Evolutionary conservation across 2,797 vertebrate genomes (phyloP).

Genomic region (Antennarius maculatus): DNA sequence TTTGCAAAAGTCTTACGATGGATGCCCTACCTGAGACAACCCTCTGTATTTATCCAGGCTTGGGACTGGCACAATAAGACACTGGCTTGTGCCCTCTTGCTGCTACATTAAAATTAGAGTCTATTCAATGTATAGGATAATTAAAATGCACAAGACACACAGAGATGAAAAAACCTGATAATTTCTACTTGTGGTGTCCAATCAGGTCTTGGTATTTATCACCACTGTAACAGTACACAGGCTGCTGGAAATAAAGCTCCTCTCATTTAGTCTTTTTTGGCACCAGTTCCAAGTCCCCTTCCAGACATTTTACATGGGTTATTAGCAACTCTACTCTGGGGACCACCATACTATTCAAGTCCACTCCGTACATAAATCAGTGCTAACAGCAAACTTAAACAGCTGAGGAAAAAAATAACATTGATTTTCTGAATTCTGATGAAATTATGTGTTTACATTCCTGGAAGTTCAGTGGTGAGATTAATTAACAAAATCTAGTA

Average conservation of each 20-base stretch:
- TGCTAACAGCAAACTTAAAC: constrained; percentile 60
- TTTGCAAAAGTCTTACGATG: too few species aligned
- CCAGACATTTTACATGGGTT: constrained; percentile 74
- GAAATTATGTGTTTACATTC: constrained; percentile 38
- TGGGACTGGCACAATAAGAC: too few species aligned
- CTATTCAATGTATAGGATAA: constrained; percentile 11
- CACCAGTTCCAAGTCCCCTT: constrained; percentile 58
- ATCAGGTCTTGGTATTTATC: constrained; percentile 52
- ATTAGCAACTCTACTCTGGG: constrained; percentile 75
- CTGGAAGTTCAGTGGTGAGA: constrained; percentile 23
- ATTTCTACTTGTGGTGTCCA: constrained; percentile 18
- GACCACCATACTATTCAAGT: constrained; percentile 66
- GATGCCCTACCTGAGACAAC: too few species aligned
- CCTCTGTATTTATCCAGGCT: too few species aligned
- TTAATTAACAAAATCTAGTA: constrained; percentile 41
- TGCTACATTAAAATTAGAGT: background rate
- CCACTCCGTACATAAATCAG: constrained; percentile 73
- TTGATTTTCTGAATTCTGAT: constrained; percentile 49
- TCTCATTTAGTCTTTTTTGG: constrained; percentile 60
- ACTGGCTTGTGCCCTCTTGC: too few species aligned
- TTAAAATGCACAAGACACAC: constrained; percentile 16
- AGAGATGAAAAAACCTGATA: constrained; percentile 7
- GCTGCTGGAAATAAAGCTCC: constrained; percentile 53
- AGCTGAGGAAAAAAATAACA: constrained; percentile 51
- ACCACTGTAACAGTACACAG: constrained; percentile 33